phyloP scores from a whole-genome alignment of 2,797 vertebrate genomes.

The Bovichtus diacanthus region DNA sequence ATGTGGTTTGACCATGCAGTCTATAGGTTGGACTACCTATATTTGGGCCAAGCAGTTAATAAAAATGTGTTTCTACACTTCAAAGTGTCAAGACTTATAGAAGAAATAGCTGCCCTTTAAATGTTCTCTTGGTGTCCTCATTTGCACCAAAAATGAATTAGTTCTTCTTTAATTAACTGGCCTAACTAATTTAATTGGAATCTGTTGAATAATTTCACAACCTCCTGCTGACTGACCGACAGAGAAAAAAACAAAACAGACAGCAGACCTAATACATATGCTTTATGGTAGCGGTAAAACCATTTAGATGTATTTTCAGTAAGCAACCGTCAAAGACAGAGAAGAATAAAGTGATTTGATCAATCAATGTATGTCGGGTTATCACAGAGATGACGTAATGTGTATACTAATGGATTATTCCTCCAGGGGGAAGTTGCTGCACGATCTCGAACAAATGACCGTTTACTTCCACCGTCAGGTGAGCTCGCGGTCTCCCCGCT shows the following conservation, averaged over 20 bases:
- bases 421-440: constrained; percentile 43
- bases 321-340: not conserved
- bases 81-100: not conserved
- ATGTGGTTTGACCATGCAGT: not conserved
- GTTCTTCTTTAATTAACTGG: not conserved
- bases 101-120: not conserved
- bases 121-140: not conserved
- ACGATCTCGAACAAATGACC: constrained; percentile 22
- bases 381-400: constrained; percentile 84
- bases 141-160: not conserved
- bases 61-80: not conserved
- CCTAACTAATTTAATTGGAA: not conserved
- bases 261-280: not conserved
- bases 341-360: constrained; percentile 58
- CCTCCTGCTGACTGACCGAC: not conserved
- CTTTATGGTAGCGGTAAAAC: not conserved
- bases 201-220: not conserved
- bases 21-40: not conserved
- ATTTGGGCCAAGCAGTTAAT: not conserved
- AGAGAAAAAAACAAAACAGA: not conserved
- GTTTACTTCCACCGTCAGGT: constrained; percentile 65
- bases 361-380: constrained; percentile 74
- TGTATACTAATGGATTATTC: constrained; percentile 66
- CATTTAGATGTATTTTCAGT: not conserved
- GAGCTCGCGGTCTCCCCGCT: constrained; percentile 66